phyloP scores from a whole-genome alignment of 1,140 invertebrate genomes.

The Bombus polaris region DNA sequence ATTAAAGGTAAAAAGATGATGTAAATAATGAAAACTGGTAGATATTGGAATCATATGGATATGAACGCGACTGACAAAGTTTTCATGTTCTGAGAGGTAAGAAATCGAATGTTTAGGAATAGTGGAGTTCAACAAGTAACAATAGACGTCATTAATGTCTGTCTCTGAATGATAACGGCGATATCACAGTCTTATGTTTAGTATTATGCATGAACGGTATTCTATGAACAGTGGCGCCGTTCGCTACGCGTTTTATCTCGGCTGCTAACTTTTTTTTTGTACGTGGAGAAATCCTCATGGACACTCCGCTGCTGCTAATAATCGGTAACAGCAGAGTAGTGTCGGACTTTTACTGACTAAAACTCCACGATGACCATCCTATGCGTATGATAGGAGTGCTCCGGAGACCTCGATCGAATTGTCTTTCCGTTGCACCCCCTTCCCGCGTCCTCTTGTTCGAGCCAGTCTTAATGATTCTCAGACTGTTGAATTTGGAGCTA shows the following conservation, averaged over 20 bases:
- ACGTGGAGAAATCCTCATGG: no score
- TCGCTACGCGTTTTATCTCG: not conserved
- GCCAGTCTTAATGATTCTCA: no score
- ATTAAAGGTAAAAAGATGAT: not conserved
- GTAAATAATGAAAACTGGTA: not conserved
- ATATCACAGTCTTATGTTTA: not conserved
- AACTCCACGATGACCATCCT: no score
- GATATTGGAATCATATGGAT: not conserved
- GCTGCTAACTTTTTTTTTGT: no score
- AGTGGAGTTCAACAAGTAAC: not conserved
- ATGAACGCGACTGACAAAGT: not conserved
- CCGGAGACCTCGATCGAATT: no score
- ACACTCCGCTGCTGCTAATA: no score
- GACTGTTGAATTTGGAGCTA: no score
- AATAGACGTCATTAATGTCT: not conserved
- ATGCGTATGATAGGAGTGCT: no score
- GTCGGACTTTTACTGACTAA: no score
- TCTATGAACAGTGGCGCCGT: not conserved
- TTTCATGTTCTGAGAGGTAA: not conserved
- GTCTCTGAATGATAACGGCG: not conserved
- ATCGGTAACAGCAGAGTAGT: no score
- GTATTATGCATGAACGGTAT: constrained; percentile 13
- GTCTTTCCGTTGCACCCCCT: no score
- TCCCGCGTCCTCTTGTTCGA: no score
- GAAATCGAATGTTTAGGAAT: not conserved